Base-by-base conservation (phyloP, 2,797 vertebrate genomes). In the Cichlasoma orientale region DNA sequence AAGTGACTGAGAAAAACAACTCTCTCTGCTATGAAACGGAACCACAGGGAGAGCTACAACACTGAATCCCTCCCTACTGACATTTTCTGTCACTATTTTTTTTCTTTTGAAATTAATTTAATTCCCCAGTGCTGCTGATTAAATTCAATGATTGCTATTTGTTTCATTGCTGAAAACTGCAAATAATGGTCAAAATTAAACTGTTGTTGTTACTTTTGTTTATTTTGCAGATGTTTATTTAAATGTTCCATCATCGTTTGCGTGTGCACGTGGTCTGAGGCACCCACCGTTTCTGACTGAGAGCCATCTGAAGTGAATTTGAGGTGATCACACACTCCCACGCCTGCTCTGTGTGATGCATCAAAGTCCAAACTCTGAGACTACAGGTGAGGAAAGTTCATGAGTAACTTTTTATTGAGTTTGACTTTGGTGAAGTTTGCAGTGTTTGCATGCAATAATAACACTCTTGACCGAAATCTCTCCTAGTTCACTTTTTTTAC, bases 381-480 rank as follows among this genome's bases (percentile, higher is more conserved):
- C 10, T 23, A 19, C 38, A 61, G 18, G 5, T 12, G 16, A 47
- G 9, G 23, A 66, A 66, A 27, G 12, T 66, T 19, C 5, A 29
- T 0, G 8, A 54, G 53, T 23, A 23, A 50, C 41, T 50, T 68
- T 68, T 29, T 68, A 68, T 68, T 68, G 41, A 50, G 41, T 68
- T 68, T 4, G 6, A 68, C 63, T 68, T 29, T 29, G 63, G 63
- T 63, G 7, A 74, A 84, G 79, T 72, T 14, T 56, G 61, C 74
- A 88, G 85, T 82, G 52, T 83, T 68, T 68, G 63, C 41, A n/a
- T 68, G 63, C 41, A 68, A 29, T 44, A 44, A 63, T 68, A 68
- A 50, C 63, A 68, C 63, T 50, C 9, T 50, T 68, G 61, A 68
- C 61, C 3, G 1, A 68, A 50, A 50, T 3, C 0, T 50, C 23